Evolutionary conservation across 2,113 vertebrate genomes (phyloP).

Genomic region (Brachypodius melanocephalos): DNA sequence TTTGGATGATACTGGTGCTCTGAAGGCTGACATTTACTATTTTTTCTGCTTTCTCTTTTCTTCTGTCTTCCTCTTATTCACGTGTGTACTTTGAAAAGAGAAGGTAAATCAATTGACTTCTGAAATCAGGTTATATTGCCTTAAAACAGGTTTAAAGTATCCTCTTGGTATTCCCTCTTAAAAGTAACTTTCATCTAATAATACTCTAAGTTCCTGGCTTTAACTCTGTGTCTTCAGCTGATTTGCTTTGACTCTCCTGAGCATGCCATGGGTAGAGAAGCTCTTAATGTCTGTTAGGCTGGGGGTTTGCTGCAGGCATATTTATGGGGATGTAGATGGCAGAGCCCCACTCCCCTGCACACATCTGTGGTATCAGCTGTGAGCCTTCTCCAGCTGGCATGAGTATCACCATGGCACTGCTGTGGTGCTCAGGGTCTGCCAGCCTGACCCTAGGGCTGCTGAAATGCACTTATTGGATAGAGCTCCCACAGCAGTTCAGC

Average conservation of each 20-base stretch:
- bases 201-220: background rate
- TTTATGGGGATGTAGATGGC: background rate
- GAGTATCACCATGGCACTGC: accelerated
- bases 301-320: background rate
- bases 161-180: background rate
- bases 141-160: background rate
- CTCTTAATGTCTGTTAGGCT: background rate
- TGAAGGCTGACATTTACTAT: background rate
- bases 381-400: background rate
- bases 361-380: background rate
- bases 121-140: background rate
- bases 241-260: background rate
- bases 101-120: background rate
- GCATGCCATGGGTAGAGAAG: background rate
- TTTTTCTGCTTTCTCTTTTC: background rate
- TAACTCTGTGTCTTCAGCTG: background rate
- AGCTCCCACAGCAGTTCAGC: background rate
- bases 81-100: background rate
- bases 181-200: background rate
- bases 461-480: accelerated
- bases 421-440: background rate
- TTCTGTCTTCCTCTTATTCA: background rate
- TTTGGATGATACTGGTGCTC: background rate
- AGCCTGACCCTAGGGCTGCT: background rate
- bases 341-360: background rate